A percentile compares a stretch with the other conserved stretches of the same genome.
Evolutionary conservation across 2,113 vertebrate genomes (phyloP).

Genomic region (Isurus oxyrinchus): DNA sequence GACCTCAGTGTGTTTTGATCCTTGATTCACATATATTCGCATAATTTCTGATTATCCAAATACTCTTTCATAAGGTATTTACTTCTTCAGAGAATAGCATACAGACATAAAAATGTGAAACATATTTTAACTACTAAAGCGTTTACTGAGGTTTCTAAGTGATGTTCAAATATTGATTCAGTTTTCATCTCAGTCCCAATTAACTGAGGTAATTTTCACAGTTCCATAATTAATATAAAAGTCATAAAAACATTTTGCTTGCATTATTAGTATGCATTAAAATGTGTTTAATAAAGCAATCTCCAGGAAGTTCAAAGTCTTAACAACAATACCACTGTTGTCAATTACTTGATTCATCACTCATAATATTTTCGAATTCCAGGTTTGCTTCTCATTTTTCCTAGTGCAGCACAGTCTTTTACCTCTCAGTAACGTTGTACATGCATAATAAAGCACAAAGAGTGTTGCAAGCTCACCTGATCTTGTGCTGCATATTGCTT

Average conservation of each 20-base stretch:
- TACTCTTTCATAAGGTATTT: not conserved
- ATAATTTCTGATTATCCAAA: not conserved
- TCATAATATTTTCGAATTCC: not conserved
- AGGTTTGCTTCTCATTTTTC: not conserved
- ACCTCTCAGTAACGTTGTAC: not conserved
- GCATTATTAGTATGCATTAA: not conserved
- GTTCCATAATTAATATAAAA: not conserved
- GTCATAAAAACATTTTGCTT: not conserved
- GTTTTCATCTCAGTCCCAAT: not conserved
- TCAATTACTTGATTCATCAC: not conserved
- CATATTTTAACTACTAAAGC: not conserved
- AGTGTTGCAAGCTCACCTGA: conserved; percentile 1
- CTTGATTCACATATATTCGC: not conserved
- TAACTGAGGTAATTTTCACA: not conserved
- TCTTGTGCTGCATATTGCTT: not conserved
- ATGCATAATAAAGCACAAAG: not conserved
- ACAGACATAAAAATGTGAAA: not conserved
- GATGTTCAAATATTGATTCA: not conserved
- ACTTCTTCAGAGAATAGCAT: not conserved
- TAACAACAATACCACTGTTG: not conserved
- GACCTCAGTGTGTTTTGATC: not conserved
- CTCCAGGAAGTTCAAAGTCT: not conserved
- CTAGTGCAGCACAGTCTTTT: not conserved
- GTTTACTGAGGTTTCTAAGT: not conserved
- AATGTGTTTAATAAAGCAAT: not conserved